phyloP scores from a whole-genome alignment of 2,113 vertebrate genomes.

The Phrynosoma platyrhinos region DNA sequence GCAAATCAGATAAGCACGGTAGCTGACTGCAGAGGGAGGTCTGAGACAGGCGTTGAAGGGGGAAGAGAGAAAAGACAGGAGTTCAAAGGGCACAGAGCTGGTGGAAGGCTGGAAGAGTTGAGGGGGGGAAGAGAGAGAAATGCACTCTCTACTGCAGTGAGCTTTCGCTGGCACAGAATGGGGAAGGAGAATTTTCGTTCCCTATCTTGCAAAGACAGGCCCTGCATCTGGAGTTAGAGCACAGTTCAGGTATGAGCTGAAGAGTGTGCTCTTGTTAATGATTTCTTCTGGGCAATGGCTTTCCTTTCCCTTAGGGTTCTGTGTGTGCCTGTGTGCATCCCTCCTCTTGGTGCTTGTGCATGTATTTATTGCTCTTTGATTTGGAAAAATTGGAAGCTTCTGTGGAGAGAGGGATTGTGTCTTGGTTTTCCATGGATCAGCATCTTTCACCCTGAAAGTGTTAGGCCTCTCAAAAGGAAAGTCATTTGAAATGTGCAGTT shows the following conservation, averaged over 20 bases:
- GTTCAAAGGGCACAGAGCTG: slow-evolving; percentile 74
- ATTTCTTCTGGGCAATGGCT: slow-evolving; percentile 70
- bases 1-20: slow-evolving; percentile 69
- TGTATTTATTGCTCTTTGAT: slow-evolving; percentile 6
- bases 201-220: slow-evolving; percentile 51
- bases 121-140: slow-evolving; percentile 46
- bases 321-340: too few species aligned
- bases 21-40: slow-evolving; percentile 67
- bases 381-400: neutral
- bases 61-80: slow-evolving; percentile 43
- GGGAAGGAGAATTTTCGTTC: slow-evolving; percentile 43
- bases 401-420: neutral
- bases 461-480: neutral
- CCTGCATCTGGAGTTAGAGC: slow-evolving; percentile 47
- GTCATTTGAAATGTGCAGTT: neutral
- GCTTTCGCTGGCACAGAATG: slow-evolving; percentile 64
- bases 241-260: slow-evolving; percentile 56
- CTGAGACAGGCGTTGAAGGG: neutral
- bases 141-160: slow-evolving; percentile 49
- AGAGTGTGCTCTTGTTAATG: slow-evolving; percentile 66
- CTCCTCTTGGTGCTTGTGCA: neutral
- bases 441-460: neutral
- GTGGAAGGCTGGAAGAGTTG: slow-evolving; percentile 64
- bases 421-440: neutral
- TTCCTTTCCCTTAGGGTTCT: neutral